Percentiles rank a stretch among this genome's conserved stretches.
Evolutionary conservation across 2,888 invertebrate species (phyloP).

Genomic region (Stenichneumon culpator): DNA sequence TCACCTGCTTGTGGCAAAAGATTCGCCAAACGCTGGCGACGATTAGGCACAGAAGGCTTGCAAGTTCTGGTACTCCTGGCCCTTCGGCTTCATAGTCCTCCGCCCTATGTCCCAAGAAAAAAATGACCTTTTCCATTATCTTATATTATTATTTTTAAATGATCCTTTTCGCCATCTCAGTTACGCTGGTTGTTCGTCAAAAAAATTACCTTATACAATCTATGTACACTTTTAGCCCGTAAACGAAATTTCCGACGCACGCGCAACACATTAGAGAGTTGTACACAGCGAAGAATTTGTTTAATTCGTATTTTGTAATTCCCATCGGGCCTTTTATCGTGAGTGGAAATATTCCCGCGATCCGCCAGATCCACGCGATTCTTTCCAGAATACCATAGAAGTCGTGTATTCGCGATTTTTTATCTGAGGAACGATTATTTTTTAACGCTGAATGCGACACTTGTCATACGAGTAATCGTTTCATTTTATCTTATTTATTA

Average conservation of each 20-base stretch:
- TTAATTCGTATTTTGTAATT: slow-evolving; percentile 42
- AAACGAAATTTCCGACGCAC: slow-evolving; percentile 34
- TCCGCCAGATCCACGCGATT: slow-evolving; percentile 62
- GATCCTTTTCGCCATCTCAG: too few species aligned
- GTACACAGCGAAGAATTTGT: slow-evolving; percentile 36
- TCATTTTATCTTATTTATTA: neutral
- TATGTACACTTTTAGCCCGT: neutral
- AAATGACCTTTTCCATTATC: neutral
- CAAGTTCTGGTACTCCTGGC: neutral
- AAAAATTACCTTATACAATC: neutral
- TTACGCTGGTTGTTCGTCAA: neutral
- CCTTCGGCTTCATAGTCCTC: neutral
- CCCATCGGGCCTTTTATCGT: slow-evolving; percentile 23
- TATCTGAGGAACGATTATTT: neutral
- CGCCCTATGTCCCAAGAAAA: neutral
- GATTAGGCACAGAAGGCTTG: slow-evolving; percentile 39
- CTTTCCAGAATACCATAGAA: slow-evolving; percentile 49
- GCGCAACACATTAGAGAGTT: neutral
- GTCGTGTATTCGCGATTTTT: slow-evolving; percentile 32
- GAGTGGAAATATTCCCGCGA: slow-evolving; percentile 54
- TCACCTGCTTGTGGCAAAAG: slow-evolving; percentile 49
- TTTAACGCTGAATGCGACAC: neutral
- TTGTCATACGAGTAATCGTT: neutral
- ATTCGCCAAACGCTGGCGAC: slow-evolving; percentile 42
- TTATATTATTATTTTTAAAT: too few species aligned